Base-by-base conservation (phyloP, 1,140 invertebrate genomes). In the Drosophila elegans region DNA sequence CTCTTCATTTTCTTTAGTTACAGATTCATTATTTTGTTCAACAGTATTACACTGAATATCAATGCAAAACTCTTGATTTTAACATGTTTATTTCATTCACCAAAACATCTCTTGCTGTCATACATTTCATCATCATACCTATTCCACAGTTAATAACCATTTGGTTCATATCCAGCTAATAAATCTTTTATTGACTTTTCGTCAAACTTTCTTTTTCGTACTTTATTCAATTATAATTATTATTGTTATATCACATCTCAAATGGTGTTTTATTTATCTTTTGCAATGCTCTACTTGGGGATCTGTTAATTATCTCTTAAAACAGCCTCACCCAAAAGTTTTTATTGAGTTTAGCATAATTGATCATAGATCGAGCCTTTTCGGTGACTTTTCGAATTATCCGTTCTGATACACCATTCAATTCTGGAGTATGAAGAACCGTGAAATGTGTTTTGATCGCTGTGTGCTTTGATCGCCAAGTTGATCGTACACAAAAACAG, bases 91-190 rank as follows among this genome's bases (percentile, higher is more conserved):
- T 42, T 61, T 61, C 42, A 48, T 53, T 41, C 60, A 64, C 42
- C 44, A 56, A 45, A 42, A 62, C 90, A 81, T 93, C 92, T 46
- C 92, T 78, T 38, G 85, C 91, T 52, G 68, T 69, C 32, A 89
- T 53, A 77, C 77, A 92, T 67, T 91, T 92, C 66, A 81, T 77
- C 25, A 48, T n/a, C n/a, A 72, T 77, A 92, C 71, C 29, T 51
- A 39, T 53, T 53, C 11, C 51, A 53, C 51, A 53, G 39, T 53
- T 53, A 39, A 39, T 53, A 53, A 1, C 51, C 36, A 53, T 39
- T 53, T 53, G 45, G 25, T 27, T 46, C 21, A 12, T 25, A 46
- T 12, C 45, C 21, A 27, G 27, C 45, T 5, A 27, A 25, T 46
- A 46, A 27, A 27, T 21, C 21, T 27, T 53, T 53, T 25, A 25